Conservation (phyloP, 2,113 vertebrate genomes). For the Sylvilagus bachmani region DNA sequence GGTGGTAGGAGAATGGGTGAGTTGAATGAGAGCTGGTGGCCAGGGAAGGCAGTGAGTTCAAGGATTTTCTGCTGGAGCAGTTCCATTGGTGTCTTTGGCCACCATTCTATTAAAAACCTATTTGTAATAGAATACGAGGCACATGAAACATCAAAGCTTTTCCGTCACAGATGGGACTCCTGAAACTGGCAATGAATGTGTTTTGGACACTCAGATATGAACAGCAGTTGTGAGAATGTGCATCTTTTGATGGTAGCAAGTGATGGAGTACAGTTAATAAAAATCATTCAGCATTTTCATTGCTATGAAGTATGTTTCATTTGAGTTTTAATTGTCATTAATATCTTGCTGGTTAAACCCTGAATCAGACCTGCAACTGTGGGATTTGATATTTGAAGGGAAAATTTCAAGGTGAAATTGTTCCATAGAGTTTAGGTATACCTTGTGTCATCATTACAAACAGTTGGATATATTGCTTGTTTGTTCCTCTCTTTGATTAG, state of each 20-base stretch:
- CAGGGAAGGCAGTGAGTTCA: background rate
- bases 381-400: conserved; percentile 57
- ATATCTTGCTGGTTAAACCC: conserved; percentile 71
- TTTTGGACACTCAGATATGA: conserved; percentile 54
- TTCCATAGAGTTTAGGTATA: conserved; percentile 21
- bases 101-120: background rate
- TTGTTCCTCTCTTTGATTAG: background rate
- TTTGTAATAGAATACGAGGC: background rate
- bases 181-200: conserved; percentile 45
- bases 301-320: conserved; percentile 64
- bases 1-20: background rate
- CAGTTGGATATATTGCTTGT: background rate
- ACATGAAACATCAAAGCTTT: background rate
- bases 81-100: background rate
- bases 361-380: conserved; percentile 60
- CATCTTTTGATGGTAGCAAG: conserved; percentile 52
- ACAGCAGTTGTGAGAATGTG: conserved; percentile 57
- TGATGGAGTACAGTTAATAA: conserved; percentile 66
- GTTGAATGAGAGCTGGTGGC: background rate
- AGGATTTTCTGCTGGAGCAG: background rate
- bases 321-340: conserved; percentile 69
- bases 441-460: background rate
- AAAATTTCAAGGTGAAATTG: conserved; percentile 58
- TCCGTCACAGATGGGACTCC: background rate
- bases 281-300: conserved; percentile 58